Conservation (phyloP, 2,888 invertebrate species). For the Melanostoma mellinum region DNA sequence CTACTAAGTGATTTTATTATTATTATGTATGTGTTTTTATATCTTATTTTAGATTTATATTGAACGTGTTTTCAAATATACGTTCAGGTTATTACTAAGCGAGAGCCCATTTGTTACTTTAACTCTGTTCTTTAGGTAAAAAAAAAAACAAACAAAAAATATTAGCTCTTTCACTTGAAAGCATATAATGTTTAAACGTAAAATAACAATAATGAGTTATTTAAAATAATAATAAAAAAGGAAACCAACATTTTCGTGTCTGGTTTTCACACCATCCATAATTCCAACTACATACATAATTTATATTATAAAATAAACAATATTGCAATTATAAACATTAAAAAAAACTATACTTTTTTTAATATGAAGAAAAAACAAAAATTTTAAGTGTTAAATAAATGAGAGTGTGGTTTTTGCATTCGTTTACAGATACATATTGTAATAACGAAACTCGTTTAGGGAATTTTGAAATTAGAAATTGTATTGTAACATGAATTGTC, state of each 20-base stretch:
- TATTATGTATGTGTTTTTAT: constrained; percentile 33
- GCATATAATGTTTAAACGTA: constrained; percentile 31
- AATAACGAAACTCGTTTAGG: constrained; percentile 81
- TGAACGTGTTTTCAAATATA: constrained; percentile 40
- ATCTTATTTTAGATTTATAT: constrained; percentile 24
- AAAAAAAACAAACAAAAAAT: background rate
- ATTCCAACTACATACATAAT: constrained; percentile 55
- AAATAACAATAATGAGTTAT: constrained; percentile 16
- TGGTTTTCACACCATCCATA: constrained; percentile 51
- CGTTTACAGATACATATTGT: constrained; percentile 74
- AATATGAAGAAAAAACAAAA: constrained; percentile 38
- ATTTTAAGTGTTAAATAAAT: constrained; percentile 60
- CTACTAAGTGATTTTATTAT: constrained; percentile 52
- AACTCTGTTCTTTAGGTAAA: constrained; percentile 60
- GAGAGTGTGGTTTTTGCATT: constrained; percentile 72
- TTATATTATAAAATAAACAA: constrained; percentile 56
- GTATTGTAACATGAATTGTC: constrained; percentile 71
- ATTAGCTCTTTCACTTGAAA: constrained; percentile 48
- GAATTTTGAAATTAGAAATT: constrained; percentile 78
- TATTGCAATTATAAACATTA: constrained; percentile 14
- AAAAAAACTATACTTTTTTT: constrained; percentile 54
- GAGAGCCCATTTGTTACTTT: constrained; percentile 63
- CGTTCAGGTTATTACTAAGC: constrained; percentile 59
- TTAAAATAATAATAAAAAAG: constrained; percentile 30
- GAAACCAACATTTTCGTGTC: constrained; percentile 56